phyloP scores from a whole-genome alignment of 2,797 vertebrate species.

The Thunnus albacares region DNA sequence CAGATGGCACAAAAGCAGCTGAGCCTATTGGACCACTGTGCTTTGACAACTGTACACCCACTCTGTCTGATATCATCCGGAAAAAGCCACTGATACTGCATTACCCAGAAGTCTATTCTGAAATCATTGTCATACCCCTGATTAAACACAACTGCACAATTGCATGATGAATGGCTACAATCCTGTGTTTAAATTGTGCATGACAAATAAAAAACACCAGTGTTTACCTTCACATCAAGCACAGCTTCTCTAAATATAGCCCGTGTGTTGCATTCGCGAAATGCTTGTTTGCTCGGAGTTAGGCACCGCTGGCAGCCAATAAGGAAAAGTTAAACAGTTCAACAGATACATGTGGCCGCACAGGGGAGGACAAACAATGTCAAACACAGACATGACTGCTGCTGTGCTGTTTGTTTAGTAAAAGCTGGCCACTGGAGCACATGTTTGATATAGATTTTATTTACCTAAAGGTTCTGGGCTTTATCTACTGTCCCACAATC shows the following conservation, averaged over 20 bases:
- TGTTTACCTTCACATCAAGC: conserved; percentile 43
- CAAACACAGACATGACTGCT: conserved; percentile 20
- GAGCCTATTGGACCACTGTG: conserved; percentile 49
- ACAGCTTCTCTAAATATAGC: conserved; percentile 24
- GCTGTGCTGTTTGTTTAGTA: conserved; percentile 38
- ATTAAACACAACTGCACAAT: not conserved
- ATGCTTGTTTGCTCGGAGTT: conserved; percentile 25
- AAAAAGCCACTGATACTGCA: conserved; percentile 9
- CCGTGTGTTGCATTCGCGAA: not conserved
- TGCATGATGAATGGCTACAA: not conserved
- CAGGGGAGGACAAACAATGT: conserved; percentile 31
- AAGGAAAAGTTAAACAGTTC: conserved; percentile 50
- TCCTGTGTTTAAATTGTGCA: not conserved
- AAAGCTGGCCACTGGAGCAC: conserved; percentile 1
- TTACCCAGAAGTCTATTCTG: conserved; percentile 36
- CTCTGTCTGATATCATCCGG: conserved; percentile 25
- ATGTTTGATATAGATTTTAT: conserved; percentile 9
- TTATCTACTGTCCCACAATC: too few species aligned
- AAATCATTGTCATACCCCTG: not conserved
- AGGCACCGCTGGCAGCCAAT: conserved; percentile 28
- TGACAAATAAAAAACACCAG: not conserved
- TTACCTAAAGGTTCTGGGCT: not conserved
- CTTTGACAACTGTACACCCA: conserved; percentile 42
- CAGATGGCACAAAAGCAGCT: conserved; percentile 66
- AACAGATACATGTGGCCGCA: conserved; percentile 28